Base-by-base conservation (phyloP, 2,113 vertebrate genomes). In the Psilopsiagon aurifrons region DNA sequence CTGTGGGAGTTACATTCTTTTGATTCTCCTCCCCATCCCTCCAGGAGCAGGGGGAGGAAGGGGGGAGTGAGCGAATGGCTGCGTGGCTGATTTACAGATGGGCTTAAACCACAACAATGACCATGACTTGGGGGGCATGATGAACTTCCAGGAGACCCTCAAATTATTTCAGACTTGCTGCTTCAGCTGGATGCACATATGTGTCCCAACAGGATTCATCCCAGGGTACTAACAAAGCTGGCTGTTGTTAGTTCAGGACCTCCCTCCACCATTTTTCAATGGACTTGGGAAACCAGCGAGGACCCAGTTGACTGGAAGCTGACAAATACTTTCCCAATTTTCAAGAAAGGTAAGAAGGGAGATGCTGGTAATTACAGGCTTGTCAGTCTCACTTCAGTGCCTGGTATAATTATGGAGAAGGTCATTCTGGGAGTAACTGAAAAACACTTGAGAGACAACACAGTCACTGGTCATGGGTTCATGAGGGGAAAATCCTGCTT, bases 91-190 rank as follows among this genome's bases (percentile, higher is more conserved):
- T 46, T 46, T 46, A 46, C 46, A 20, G 20, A 19, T 10, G 10
- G 46, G 46, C 46, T 46, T 20, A 46, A 46, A 46, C 20, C 47
- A 49, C 2, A 22, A 49, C 47, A 49, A 76, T 46, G 20, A 47
- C 15, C 16, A 0, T 39, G 10, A 35, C 44, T 41, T n/a, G 55
- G 2, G 22, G 12, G 11, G 3, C 25, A 25, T 11, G 29, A 64
- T 13, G 24, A 51, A 69, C 28, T 69, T 23, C 33, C 49, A 70
- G 57, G 6, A 14, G 13, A 64, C 46, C 35, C 59, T 41, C 28
- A 59, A 52, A 13, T 11, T 33, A 44, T 13, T 29, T 12, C 6
- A 64, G n/a, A 47, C 37, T 19, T 63, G 33, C 17, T 46, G 47
- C 71, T 57, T 37, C 67, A 68, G 29, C 43, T 46, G 37, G 20